These are phyloP conservation scores for Desmophyllum pertusum DNA, from an alignment of 92 coral and sea anemone species.

Conservation along the genomic window DNA sequence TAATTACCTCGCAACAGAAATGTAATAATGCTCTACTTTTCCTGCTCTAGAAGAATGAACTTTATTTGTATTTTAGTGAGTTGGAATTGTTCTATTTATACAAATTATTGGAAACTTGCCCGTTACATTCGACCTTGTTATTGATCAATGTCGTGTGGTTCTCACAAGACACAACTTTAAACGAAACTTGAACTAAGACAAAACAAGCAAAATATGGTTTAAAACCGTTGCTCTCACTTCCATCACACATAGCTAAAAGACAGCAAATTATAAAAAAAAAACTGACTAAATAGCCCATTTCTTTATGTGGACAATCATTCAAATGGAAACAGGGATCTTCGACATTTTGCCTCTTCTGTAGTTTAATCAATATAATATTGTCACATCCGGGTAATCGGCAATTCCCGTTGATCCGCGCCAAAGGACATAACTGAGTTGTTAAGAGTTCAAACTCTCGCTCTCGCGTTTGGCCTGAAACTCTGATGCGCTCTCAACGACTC, in stretches of 20 bases:
- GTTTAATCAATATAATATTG: background rate
- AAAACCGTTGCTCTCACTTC: background rate
- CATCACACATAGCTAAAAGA: background rate
- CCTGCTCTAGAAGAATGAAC: too few relatives aligned
- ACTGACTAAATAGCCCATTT: too few relatives aligned
- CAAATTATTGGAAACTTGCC: background rate
- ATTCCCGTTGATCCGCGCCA: background rate
- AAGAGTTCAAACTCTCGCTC: too few relatives aligned
- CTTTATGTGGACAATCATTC: too few relatives aligned
- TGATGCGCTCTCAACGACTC: too few relatives aligned
- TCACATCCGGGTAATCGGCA: background rate
- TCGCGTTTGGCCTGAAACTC: too few relatives aligned
- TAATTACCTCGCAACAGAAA: background rate
- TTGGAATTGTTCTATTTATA: too few relatives aligned
- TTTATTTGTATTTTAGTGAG: background rate
- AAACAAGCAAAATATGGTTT: background rate
- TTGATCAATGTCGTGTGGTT: background rate
- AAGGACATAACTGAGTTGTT: too few relatives aligned
- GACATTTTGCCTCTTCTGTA: background rate
- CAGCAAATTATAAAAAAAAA: too few relatives aligned
- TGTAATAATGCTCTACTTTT: too few relatives aligned
- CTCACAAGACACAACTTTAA: background rate
- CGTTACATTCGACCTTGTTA: too few relatives aligned
- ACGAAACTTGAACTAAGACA: background rate
- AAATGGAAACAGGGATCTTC: too few relatives aligned